phyloP scores from a whole-genome alignment of 2,113 vertebrate genomes.

The Thunnus thynnus region DNA sequence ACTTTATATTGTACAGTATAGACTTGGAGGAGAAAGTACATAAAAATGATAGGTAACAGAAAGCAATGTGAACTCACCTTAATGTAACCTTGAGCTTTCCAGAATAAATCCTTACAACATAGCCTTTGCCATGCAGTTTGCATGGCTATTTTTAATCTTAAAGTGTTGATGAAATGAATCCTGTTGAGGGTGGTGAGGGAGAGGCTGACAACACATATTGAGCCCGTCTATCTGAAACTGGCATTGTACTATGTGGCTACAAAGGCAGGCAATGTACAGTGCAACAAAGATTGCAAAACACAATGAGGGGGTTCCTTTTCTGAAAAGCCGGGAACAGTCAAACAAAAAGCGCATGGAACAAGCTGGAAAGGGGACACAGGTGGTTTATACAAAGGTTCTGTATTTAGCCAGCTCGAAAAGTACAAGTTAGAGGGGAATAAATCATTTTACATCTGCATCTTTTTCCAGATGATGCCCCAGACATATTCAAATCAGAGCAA shows the following conservation, averaged over 20 bases:
- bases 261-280: slow-evolving; percentile 81
- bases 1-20: neutral
- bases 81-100: slow-evolving; percentile 49
- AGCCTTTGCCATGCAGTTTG: slow-evolving; percentile 41
- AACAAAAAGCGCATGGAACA: slow-evolving; percentile 76
- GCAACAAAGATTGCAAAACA: slow-evolving; percentile 78
- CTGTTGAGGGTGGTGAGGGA: slow-evolving; percentile 36
- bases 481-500: neutral
- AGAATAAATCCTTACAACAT: slow-evolving; percentile 53
- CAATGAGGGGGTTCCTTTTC: slow-evolving; percentile 76
- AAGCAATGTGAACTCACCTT: slow-evolving; percentile 64
- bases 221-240: slow-evolving; percentile 74
- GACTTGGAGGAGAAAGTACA: neutral
- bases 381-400: slow-evolving; percentile 47
- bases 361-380: slow-evolving; percentile 73
- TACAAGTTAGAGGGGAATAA: slow-evolving; percentile 6
- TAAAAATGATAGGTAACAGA: neutral
- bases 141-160: slow-evolving; percentile 68
- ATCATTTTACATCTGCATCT: neutral
- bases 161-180: slow-evolving; percentile 44
- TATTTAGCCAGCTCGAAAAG: slow-evolving; percentile 23
- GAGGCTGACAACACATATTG: slow-evolving; percentile 78
- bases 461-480: too few species aligned
- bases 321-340: slow-evolving; percentile 75
- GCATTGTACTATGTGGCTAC: slow-evolving; percentile 75